These are phyloP conservation scores for Geopemphigus sp. DNA, from an alignment of 1,140 invertebrate species.

Conservation along the genomic window DNA sequence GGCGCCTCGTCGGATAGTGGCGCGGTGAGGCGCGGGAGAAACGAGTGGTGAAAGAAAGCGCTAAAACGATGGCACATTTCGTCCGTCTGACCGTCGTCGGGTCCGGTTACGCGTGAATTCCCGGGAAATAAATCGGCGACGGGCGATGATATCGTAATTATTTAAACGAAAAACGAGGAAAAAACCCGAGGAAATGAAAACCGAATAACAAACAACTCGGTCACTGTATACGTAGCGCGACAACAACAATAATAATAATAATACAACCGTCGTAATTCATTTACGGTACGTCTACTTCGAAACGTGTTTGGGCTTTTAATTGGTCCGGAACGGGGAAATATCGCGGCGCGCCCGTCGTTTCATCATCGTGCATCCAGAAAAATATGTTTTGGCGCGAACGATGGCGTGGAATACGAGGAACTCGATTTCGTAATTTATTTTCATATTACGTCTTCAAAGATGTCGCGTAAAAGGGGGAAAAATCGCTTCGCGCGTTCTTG, in stretches of 20 bases:
- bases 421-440: too few species aligned
- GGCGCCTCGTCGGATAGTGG: too few species aligned
- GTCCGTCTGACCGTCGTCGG: conserved; percentile 15
- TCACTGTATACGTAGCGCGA: not conserved
- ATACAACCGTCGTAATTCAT: not conserved
- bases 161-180: not conserved
- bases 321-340: not conserved
- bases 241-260: not conserved
- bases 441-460: too few species aligned
- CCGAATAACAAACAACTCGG: not conserved
- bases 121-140: not conserved
- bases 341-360: not conserved
- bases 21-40: not conserved
- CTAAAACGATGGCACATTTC: not conserved
- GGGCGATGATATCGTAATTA: not conserved
- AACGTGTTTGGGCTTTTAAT: conserved; percentile 7
- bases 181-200: not conserved
- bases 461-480: too few species aligned
- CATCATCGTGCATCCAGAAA: too few species aligned
- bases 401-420: too few species aligned
- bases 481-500: too few species aligned
- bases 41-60: conserved; percentile 8
- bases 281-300: not conserved
- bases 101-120: not conserved
- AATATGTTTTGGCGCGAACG: too few species aligned